Conservation (phyloP, 2,797 vertebrate genomes). For the Poeciliopsis infans region DNA sequence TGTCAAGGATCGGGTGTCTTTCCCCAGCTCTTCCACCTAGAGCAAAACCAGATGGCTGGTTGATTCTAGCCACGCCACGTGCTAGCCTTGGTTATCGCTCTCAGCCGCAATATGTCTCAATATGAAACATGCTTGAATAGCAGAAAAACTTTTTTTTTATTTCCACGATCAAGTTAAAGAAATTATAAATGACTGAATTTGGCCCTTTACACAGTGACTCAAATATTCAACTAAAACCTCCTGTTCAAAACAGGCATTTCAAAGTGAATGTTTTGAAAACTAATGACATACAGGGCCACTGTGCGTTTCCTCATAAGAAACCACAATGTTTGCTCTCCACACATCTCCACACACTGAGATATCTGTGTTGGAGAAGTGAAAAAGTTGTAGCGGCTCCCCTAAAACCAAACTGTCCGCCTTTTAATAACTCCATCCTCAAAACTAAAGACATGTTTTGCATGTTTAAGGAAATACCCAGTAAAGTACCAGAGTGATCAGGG, state of each 20-base stretch:
- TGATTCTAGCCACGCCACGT: not conserved
- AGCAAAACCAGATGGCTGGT: slow-evolving; percentile 12
- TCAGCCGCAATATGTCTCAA: not conserved
- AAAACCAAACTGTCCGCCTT: not conserved
- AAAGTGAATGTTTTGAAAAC: not conserved
- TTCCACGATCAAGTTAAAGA: not conserved
- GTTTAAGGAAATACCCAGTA: not conserved
- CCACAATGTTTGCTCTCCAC: not conserved
- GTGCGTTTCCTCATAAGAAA: not conserved
- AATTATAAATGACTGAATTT: no score
- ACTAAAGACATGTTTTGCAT: not conserved
- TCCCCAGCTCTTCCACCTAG: slow-evolving; percentile 9
- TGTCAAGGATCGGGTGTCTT: slow-evolving; percentile 55
- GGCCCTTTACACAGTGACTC: not conserved
- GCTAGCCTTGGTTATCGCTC: not conserved
- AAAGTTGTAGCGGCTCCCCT: no score
- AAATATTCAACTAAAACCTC: not conserved
- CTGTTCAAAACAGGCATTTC: not conserved
- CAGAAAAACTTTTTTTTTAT: not conserved
- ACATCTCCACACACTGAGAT: no score
- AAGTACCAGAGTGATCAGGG: not conserved
- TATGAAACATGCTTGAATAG: not conserved
- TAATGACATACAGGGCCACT: not conserved
- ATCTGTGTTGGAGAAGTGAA: no score
- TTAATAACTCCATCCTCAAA: not conserved